Conservation (phyloP, 2,113 vertebrate species). For the Anarrhichthys ocellatus region DNA sequence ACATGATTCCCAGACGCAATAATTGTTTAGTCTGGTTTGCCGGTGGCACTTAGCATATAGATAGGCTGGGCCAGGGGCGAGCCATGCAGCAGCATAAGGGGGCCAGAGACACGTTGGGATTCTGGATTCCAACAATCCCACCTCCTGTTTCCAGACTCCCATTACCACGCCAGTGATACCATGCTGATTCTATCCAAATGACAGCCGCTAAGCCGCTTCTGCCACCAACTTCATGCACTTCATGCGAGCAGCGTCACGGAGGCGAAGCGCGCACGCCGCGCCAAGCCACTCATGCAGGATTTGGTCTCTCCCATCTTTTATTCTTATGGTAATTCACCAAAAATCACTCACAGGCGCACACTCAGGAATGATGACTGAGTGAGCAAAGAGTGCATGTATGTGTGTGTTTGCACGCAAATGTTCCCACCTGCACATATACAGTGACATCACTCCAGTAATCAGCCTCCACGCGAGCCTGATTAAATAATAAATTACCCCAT, state of each 20-base stretch:
- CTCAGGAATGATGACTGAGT: slow-evolving; percentile 48
- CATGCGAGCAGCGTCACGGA: slow-evolving; percentile 36
- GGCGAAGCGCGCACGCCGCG: background rate
- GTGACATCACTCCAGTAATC: slow-evolving; percentile 81
- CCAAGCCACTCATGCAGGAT: slow-evolving; percentile 53
- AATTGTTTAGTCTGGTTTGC: slow-evolving; percentile 65
- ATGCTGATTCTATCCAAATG: slow-evolving; percentile 49
- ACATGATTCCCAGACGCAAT: slow-evolving; percentile 49
- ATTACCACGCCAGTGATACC: slow-evolving; percentile 47
- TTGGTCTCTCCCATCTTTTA: slow-evolving; percentile 68
- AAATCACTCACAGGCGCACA: slow-evolving; percentile 67
- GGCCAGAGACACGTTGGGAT: slow-evolving; percentile 8
- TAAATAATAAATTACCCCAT: slow-evolving; percentile 88
- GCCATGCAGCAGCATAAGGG: slow-evolving; percentile 30
- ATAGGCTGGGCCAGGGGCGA: slow-evolving; percentile 64
- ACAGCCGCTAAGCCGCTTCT: slow-evolving; percentile 58
- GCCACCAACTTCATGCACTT: slow-evolving; percentile 52
- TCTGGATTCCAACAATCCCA: slow-evolving; percentile 52
- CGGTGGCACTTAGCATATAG: slow-evolving; percentile 80
- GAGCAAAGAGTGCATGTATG: background rate
- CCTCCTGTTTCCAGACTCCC: slow-evolving; percentile 42
- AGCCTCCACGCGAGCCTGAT: slow-evolving; percentile 78
- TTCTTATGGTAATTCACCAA: slow-evolving; percentile 80
- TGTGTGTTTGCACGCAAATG: slow-evolving; percentile 21
- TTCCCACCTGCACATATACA: slow-evolving; percentile 60